phyloP scores from a whole-genome alignment of 1,140 invertebrate genomes.

The Tetramorium parvispinum region DNA sequence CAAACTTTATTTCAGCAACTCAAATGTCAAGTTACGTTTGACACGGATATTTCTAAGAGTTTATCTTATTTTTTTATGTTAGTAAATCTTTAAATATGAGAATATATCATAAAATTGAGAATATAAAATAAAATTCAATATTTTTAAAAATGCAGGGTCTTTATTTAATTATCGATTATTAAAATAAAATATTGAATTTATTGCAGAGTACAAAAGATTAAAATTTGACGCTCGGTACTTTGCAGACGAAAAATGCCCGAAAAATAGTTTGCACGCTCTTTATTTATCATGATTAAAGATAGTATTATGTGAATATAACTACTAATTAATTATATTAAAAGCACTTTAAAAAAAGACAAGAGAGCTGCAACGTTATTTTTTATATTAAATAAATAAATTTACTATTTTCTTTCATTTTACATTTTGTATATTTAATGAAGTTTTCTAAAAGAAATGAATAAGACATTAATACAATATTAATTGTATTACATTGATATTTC shows the following conservation, averaged over 20 bases:
- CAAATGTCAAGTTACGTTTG: not conserved
- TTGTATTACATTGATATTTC: not conserved
- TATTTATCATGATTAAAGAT: not conserved
- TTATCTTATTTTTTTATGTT: too few relatives aligned
- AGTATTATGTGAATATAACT: not conserved
- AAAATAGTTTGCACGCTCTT: not conserved
- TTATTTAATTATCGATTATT: too few relatives aligned
- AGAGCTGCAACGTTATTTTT: not conserved
- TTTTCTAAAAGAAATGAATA: not conserved
- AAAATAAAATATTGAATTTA: too few relatives aligned
- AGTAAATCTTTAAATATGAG: too few relatives aligned
- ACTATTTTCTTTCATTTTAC: not conserved
- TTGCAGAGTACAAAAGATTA: not conserved
- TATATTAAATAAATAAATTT: not conserved
- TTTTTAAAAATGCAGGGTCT: too few relatives aligned
- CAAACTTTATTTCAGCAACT: not conserved
- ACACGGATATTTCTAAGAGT: not conserved
- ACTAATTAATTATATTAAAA: conserved; percentile 16
- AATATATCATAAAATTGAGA: too few relatives aligned
- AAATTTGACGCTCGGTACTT: not conserved
- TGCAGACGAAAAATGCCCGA: not conserved
- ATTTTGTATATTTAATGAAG: not conserved
- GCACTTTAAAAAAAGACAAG: not conserved
- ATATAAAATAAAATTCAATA: too few relatives aligned
- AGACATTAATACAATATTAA: not conserved